Evolutionary conservation across 2,888 invertebrate genomes (phyloP), one percentile per base, ranked within the genome.

Genomic region (Watsonalla cultraria): DNA sequence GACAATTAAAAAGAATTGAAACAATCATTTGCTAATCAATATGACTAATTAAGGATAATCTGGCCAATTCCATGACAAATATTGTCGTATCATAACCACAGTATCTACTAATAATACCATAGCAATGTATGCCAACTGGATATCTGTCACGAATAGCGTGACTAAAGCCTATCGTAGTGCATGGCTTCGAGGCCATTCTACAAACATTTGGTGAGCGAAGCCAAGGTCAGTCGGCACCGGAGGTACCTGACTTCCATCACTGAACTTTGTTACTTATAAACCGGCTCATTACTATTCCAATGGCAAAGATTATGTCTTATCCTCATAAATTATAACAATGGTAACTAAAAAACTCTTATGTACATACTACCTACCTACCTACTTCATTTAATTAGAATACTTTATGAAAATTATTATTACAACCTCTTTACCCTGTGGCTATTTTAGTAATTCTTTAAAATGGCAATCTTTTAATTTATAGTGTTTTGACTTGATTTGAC

Each of bases 101-200:
- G 14, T 15, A 39, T 39, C 5, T n/a, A 39, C 37, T 24, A 24
- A 24, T 49, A 14, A 49, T 15, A 49, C 49, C 37, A 39, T 49
- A 33, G 37, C 14, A 37, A 35, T 42, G 42, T 42, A 42, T 42
- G 9, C 37, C 8, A 37, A 13, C 47, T 34, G 5, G 8, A 35
- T 35, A 35, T 7, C 13, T 71, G 66, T 66, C 65, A 69, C 65
- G 68, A 75, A 60, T 76, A 66, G 82, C 87, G 86, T 87, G 86
- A 81, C 85, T 79, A 81, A 84, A 80, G 67, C 70, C 78, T 83
- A 85, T 86, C 77, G 75, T 67, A 70, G 71, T 71, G 70, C 68
- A 70, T 68, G 70, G 73, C 42, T 61, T 69, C 87, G 86, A 88
- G 88, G 88, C 78, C 84, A 78, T 64, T 74, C 66, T 74, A 74